These are phyloP conservation scores for Iguana delicatissima DNA, from an alignment of 2,797 vertebrate genomes.

Conservation along the genomic window DNA sequence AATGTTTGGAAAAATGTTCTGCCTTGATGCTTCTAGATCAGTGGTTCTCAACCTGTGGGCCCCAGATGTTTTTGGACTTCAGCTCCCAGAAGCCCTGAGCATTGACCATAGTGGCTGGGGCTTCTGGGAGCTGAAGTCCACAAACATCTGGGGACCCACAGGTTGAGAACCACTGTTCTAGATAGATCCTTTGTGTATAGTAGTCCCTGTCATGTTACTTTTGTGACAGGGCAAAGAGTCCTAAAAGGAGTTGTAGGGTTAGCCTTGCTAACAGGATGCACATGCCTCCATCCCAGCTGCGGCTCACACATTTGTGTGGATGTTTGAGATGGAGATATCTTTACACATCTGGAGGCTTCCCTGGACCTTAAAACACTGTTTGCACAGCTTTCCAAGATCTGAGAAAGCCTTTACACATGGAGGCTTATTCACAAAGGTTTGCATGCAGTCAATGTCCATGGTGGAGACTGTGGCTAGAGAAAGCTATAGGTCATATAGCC, in stretches of 20 bases:
- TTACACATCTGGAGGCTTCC: neutral
- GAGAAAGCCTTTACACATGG: no score
- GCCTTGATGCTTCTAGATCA: neutral
- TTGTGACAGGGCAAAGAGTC: neutral
- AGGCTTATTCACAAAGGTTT: neutral
- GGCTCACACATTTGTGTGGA: neutral
- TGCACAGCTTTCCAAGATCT: neutral
- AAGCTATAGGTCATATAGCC: neutral
- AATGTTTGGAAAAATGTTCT: neutral
- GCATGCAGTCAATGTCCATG: neutral
- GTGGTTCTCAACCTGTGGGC: no score
- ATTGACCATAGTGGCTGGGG: no score
- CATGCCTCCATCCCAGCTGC: neutral
- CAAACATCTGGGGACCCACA: no score
- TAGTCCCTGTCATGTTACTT: neutral
- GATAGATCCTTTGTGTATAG: constrained; percentile 19
- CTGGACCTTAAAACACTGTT: neutral
- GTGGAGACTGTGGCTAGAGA: neutral
- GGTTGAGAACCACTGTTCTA: no score
- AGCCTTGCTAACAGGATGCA: neutral
- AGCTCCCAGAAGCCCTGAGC: no score
- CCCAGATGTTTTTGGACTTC: no score
- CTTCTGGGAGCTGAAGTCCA: no score
- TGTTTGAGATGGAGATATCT: neutral
- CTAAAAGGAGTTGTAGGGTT: neutral